Evolutionary conservation across 2,113 vertebrate genomes (phyloP).

Genomic region (Neolamprologus falcicula): DNA sequence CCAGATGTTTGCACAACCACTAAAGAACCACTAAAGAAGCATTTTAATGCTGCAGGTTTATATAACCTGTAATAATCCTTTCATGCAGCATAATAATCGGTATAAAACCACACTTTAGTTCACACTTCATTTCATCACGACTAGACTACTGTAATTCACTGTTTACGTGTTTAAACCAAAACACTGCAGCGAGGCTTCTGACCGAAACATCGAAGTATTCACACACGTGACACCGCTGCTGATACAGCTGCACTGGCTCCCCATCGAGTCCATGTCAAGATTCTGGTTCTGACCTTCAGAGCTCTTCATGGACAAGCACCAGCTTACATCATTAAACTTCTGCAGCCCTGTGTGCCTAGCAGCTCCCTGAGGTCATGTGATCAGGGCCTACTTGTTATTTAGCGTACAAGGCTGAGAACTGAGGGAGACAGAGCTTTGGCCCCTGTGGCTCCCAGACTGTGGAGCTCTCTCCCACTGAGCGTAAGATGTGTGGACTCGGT

Average conservation of each 20-base stretch:
- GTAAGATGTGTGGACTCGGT: background rate
- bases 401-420: background rate
- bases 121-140: background rate
- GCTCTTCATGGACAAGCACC: background rate
- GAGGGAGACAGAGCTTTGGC: background rate
- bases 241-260: background rate
- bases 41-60: background rate
- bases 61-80: background rate
- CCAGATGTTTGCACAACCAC: background rate
- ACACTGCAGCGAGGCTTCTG: background rate
- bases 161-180: background rate
- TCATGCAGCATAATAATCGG: background rate
- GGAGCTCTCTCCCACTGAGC: background rate
- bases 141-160: background rate
- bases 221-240: background rate
- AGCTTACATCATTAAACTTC: background rate
- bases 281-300: background rate
- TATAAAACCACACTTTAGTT: background rate
- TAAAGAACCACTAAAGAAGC: background rate
- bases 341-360: background rate
- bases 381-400: background rate
- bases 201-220: background rate
- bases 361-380: background rate
- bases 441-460: background rate
- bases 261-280: background rate